phyloP scores from a whole-genome alignment of 53 echinoderm and acorn worm genomes.

The Crossaster papposus region DNA sequence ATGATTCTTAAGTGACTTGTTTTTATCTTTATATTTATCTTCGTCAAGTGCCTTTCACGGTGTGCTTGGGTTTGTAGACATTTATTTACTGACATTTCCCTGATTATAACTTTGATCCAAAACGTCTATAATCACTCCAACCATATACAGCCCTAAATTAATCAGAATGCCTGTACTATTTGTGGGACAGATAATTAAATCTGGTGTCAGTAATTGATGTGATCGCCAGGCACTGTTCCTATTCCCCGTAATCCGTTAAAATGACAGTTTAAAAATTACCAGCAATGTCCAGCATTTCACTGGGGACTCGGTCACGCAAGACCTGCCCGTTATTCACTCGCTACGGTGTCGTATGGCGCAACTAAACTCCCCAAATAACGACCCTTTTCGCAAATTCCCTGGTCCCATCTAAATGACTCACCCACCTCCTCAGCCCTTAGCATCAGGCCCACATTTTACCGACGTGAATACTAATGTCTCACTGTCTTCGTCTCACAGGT shows the following conservation, averaged over 20 bases:
- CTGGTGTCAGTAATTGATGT: neutral
- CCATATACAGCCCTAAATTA: neutral
- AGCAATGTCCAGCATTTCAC: neutral
- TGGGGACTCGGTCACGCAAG: neutral
- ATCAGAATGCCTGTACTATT: neutral
- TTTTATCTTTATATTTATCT: neutral
- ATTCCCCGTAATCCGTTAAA: neutral
- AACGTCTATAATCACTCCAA: neutral
- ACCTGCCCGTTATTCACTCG: neutral
- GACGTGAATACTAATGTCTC: slow-evolving; percentile 47
- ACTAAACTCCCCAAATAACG: slow-evolving; percentile 8
- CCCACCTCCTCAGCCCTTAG: neutral
- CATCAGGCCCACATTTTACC: neutral
- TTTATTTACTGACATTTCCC: neutral
- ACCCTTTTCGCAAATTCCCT: neutral
- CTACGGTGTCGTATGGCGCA: neutral
- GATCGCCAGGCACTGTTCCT: neutral
- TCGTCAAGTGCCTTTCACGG: slow-evolving; percentile 44
- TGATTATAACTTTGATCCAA: neutral
- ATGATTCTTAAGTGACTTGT: too few relatives aligned
- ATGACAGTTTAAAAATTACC: neutral
- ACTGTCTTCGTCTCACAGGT: slow-evolving; percentile 2
- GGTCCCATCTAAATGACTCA: slow-evolving; percentile 29
- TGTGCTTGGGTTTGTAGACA: neutral
- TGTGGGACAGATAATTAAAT: neutral